Base-by-base conservation (phyloP, 2,888 invertebrate species). In the Corythucha ciliata region DNA sequence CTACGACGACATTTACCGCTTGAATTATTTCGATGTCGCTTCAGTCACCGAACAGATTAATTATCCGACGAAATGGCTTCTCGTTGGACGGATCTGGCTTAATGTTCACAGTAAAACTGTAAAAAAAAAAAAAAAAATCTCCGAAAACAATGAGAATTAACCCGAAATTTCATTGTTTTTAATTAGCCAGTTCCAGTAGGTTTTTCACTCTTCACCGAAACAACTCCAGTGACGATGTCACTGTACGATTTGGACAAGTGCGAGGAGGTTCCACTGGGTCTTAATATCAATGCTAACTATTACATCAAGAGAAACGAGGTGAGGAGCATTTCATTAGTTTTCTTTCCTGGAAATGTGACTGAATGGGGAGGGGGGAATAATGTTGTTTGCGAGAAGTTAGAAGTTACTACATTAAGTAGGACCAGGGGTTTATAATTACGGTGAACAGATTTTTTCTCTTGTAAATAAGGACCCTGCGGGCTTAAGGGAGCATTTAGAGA, bases 21-120 rank as follows among this genome's bases (percentile, higher is more conserved):
- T 50, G 24, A 34, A 25, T n/a, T 50, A 50, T 25, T 50, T 42
- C 24, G 50, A 50, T 18, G 42, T 42, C 25, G 50, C 42, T 22
- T 41, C 42, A 8, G 50, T 50, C 4, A 50, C 50, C 14, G 50
- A 50, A 25, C 32, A 44, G 42, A 34, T 48, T 16, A 8, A 37
- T 12, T 48, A 48, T 18, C 48, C 48, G 12, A 48, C 48, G 2
- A 48, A 48, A 27, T 48, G 48, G 48, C 29, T 48, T 1, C 21
- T 48, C 20, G 40, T 48, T 21, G 48, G 48, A 18, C 18, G 48
- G 14, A 27, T 48, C 3, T 37, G 37, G 3, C 21, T 48, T 12
- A 48, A 48, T 20, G 21, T 48, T 16, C 48, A 48, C 20, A 48
- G 39, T 12, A 24, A 24, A 4, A 39, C 37, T 2, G n/a, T n/a